A percentile compares a stretch with the other conserved stretches of the same genome.
Evolutionary conservation across 2,797 vertebrate species (phyloP).

Genomic region (Phyllotis vaccarum): DNA sequence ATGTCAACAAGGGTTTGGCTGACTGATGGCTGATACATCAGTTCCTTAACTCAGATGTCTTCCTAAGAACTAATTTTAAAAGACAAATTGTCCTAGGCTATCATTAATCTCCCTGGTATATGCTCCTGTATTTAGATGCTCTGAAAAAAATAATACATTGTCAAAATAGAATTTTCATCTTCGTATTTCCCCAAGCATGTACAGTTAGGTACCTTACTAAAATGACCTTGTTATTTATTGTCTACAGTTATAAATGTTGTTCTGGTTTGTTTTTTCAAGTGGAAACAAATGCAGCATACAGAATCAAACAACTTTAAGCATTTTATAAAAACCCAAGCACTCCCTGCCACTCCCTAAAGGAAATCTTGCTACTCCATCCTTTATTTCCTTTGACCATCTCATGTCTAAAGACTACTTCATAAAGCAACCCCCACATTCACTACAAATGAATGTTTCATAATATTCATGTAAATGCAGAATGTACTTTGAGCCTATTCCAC

Average conservation of each 20-base stretch:
- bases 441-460: neutral
- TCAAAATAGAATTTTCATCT: neutral
- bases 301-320: neutral
- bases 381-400: neutral
- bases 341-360: neutral
- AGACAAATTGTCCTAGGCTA: conserved; percentile 30
- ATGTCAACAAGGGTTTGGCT: neutral
- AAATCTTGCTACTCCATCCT: neutral
- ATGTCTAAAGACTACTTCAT: neutral
- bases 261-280: neutral
- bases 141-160: conserved; percentile 47
- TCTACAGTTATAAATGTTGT: neutral
- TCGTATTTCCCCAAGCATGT: conserved; percentile 26
- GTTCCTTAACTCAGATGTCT: conserved; percentile 34
- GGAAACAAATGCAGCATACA: neutral
- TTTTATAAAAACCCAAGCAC: conserved; percentile 5
- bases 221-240: conserved; percentile 22
- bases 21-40: neutral
- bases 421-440: neutral
- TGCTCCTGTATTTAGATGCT: conserved; percentile 4
- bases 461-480: neutral
- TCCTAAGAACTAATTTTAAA: conserved; percentile 61
- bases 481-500: neutral
- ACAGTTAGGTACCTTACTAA: neutral
- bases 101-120: conserved; percentile 29